Evolutionary conservation across 2,797 vertebrate genomes (phyloP).

Genomic region (Pangasius djambal): DNA sequence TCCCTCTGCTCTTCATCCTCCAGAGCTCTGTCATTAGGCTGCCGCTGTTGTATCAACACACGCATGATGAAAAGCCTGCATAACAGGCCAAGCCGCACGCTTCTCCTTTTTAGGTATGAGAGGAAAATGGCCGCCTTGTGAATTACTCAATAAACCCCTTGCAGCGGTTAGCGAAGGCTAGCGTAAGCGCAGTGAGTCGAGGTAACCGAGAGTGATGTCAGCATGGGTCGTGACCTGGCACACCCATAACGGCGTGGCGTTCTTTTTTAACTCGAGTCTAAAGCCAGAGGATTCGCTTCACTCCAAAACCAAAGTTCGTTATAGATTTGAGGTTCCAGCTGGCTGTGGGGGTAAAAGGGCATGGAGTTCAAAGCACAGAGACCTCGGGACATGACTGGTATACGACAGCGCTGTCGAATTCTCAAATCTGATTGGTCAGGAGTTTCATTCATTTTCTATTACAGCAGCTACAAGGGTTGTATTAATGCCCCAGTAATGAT

Average conservation of each 20-base stretch:
- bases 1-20: slow-evolving; percentile 10
- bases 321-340: neutral
- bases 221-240: neutral
- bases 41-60: slow-evolving; percentile 50
- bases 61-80: slow-evolving; percentile 16
- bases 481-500: neutral
- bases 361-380: neutral
- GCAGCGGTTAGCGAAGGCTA: slow-evolving; percentile 33
- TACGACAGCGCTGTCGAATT: neutral
- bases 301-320: neutral
- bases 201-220: slow-evolving; percentile 2
- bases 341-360: neutral
- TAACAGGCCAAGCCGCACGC: slow-evolving; percentile 33
- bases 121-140: neutral
- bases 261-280: neutral
- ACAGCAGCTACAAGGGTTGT: neutral
- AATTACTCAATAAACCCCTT: slow-evolving; percentile 18
- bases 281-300: neutral
- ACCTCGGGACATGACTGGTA: neutral
- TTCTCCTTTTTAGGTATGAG: slow-evolving; percentile 45
- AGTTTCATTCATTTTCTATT: neutral
- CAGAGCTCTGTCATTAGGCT: slow-evolving; percentile 47
- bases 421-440: neutral
- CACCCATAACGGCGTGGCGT: neutral
- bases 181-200: neutral